These are phyloP conservation scores for Maniola hyperantus DNA, from an alignment of 2,888 invertebrate species.

Conservation along the genomic window DNA sequence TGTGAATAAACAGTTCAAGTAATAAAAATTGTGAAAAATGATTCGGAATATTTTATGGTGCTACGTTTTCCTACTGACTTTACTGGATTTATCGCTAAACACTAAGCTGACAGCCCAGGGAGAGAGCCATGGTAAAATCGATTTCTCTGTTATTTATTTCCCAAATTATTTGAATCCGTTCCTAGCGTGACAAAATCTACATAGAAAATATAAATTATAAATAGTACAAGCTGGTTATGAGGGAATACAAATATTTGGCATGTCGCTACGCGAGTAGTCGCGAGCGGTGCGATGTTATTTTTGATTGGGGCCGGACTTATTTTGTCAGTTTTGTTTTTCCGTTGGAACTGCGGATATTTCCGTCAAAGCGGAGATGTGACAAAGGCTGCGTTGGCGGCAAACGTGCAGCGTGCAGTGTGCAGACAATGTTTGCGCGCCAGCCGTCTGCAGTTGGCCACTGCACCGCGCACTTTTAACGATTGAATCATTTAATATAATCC, in stretches of 20 bases:
- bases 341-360: constrained; percentile 49
- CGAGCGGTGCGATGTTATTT: constrained; percentile 57
- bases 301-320: constrained; percentile 61
- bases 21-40: constrained; percentile 68
- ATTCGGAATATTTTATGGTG: constrained; percentile 83
- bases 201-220: neutral
- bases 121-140: constrained; percentile 88
- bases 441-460: constrained; percentile 24
- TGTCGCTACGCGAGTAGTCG: constrained; percentile 28
- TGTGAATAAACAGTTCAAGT: constrained; percentile 65
- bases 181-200: neutral
- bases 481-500: constrained; percentile 34
- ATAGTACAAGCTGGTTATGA: neutral
- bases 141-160: constrained; percentile 48
- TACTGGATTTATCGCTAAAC: constrained; percentile 86
- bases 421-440: constrained; percentile 15
- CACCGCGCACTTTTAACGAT: constrained; percentile 37
- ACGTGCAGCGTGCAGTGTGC: constrained; percentile 31
- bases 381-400: constrained; percentile 28
- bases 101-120: constrained; percentile 88
- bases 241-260: constrained; percentile 31
- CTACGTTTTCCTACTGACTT: constrained; percentile 86
- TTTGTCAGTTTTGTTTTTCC: constrained; percentile 56
- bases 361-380: constrained; percentile 35
- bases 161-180: neutral